phyloP scores from a whole-genome alignment of 2,113 vertebrate genomes.

The Zosterops pallidus region DNA sequence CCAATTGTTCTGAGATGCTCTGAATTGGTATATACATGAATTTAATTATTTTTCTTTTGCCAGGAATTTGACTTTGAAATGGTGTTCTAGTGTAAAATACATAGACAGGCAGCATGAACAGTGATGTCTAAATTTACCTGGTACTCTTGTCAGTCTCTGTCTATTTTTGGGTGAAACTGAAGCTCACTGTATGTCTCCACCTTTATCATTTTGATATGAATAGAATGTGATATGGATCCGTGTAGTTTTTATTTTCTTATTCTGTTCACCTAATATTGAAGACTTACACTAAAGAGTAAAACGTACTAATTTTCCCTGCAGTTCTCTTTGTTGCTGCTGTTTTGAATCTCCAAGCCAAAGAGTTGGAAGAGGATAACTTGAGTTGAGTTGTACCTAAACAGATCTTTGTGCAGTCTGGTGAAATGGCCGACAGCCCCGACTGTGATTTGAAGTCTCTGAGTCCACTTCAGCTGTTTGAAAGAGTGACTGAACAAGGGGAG shows the following conservation, averaged over 20 bases:
- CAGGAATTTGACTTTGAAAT: background rate
- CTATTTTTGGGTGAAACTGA: background rate
- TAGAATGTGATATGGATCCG: background rate
- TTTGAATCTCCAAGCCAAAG: background rate
- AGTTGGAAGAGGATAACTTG: background rate
- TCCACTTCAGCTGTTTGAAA: constrained; percentile 82
- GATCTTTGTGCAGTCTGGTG: background rate
- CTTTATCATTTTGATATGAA: background rate
- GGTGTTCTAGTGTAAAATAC: background rate
- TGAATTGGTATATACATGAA: fast-evolving
- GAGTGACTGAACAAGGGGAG: constrained; percentile 83
- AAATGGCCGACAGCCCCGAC: constrained; percentile 77
- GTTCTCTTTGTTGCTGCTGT: background rate
- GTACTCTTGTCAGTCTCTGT: background rate
- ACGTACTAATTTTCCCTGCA: background rate
- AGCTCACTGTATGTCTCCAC: background rate
- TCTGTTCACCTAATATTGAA: background rate
- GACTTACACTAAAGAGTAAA: background rate
- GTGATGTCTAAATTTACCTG: background rate
- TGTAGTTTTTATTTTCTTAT: background rate
- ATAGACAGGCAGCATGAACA: background rate
- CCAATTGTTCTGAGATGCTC: background rate
- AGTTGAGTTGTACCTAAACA: background rate
- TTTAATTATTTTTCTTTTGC: background rate
- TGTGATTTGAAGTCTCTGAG: constrained; percentile 61